Percentiles rank a stretch among this genome's conserved stretches.
Conservation (phyloP, 1,140 invertebrate genomes). For the Phymorhynchus buccinoides region DNA sequence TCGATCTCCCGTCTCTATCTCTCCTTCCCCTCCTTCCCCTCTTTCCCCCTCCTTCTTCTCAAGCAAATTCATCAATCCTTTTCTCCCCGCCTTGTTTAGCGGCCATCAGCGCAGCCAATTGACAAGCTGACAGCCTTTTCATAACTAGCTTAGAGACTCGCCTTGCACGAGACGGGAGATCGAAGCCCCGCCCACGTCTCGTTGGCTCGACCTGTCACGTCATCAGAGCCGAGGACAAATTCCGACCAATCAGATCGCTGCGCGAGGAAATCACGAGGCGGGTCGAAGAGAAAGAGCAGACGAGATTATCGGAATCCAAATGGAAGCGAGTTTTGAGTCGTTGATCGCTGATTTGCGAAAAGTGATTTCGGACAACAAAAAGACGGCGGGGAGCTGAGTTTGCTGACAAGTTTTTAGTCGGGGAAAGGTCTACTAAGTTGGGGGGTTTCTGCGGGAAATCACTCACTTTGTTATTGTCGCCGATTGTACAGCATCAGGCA, state of each 20-base stretch:
- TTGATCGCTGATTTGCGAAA: slow-evolving; percentile 8
- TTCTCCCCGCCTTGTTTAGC: background rate
- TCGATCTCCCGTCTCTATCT: background rate
- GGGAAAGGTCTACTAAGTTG: background rate
- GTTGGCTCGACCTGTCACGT: background rate
- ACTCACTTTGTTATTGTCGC: background rate
- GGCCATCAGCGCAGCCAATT: background rate
- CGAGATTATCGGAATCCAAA: slow-evolving; percentile 3
- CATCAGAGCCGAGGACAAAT: too few species aligned
- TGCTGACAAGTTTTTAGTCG: background rate
- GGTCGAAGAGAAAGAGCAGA: slow-evolving; percentile 15
- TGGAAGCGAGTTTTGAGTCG: background rate
- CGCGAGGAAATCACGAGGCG: slow-evolving; percentile 17
- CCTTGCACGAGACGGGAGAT: background rate
- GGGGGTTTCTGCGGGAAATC: too few species aligned
- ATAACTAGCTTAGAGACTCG: background rate
- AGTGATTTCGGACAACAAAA: background rate
- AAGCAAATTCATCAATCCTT: background rate
- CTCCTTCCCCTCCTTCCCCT: background rate
- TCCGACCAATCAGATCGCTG: slow-evolving; percentile 2
- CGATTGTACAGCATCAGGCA: background rate
- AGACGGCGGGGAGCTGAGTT: background rate
- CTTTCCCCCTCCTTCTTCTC: background rate
- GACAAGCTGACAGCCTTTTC: background rate
- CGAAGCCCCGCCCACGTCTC: background rate